Base-by-base conservation (phyloP, 2,888 invertebrate species). In the Mythimna pallens region DNA sequence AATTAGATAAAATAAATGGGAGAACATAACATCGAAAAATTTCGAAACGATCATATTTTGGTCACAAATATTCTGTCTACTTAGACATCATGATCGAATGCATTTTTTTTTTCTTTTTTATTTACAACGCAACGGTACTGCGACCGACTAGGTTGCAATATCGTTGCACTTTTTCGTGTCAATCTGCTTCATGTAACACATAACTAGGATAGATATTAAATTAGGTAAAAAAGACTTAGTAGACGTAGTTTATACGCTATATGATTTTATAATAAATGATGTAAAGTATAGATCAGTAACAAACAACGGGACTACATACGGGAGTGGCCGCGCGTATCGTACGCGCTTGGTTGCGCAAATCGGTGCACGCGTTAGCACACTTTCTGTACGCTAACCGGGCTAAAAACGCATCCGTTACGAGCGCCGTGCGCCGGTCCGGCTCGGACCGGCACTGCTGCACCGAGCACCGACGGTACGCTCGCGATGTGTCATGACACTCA, bases 341-440 rank as follows among this genome's bases (percentile, higher is more conserved):
- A 83, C 85, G 88, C 93, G 94, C 91, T 93, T 88, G 89, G 93
- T 89, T 94, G 95, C 90, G 90, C 91, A 94, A 90, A 92, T 89
- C 88, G 89, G 87, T 89, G 91, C 89, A 92, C 89, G 90, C 90
- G 90, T 92, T 94, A 94, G 90, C 95, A 95, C 93, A 95, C 94
- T 95, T 95, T 95, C 93, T 92, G 93, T 88, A 88, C 83, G 85
- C 90, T 91, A 91, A 91, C 90, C 92, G 90, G 89, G 89, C 92
- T 92, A 93, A 93, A 94, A 95, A 93, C 92, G 90, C 91, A 92
- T 92, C 93, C 94, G 94, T 92, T 93, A 93, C 90, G 89, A 88
- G 80, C 66, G 17, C 76, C 90, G 89, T 88, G 79, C 65, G 8
- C 80, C 66, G 68, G 72, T 73, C 30, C 30, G 30, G 30, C 30